Base-by-base conservation (phyloP, 2,888 invertebrate species). In the Acleris laterana region DNA sequence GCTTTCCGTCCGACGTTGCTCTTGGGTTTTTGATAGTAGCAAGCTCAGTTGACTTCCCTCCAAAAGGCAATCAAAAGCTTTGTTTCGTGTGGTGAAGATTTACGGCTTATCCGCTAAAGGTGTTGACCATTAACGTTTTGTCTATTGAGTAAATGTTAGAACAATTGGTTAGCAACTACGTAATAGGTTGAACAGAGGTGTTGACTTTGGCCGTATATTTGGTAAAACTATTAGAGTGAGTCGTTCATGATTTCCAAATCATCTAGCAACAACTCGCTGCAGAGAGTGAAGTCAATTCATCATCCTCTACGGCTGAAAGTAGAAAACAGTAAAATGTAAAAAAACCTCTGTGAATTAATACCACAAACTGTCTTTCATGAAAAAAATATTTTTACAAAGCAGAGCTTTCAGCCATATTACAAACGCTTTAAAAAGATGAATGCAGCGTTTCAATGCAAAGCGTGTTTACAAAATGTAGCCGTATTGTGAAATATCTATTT, bases 271-370 rank as follows among this genome's bases (percentile, higher is more conserved):
- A 65, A 65, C 60, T 55, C 50, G 50, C 55, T 61, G 6, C 46
- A 65, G 7, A 32, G 17, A 44, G 20, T 20, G 48, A 48, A 55
- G 20, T n/a, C 48, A 22, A 52, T 32, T 32, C 52, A 52, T 52
- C 13, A 46, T 46, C 38, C 46, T 53, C 42, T 55, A 53, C 32
- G 44, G 50, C 53, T 55, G 38, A 55, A 60, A 60, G 50, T 53
- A 16, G 28, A 55, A 38, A 48, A 48, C 20, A 42, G 48, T 44
- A 56, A 50, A 65, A 61, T 50, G 50, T 56, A 56, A 61, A 56
- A 61, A 65, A 61, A 58, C 64, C 9, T 19, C 60, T 56, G 44
- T 60, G 32, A 60, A 56, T 56, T 65, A 22, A 65, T 61, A 65
- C 32, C 32, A 44, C 60, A 42, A 44, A 28, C 42, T 55, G 50